Percentiles rank a stretch among this genome's conserved stretches.
Evolutionary conservation across 2,113 vertebrate genomes (phyloP).

Genomic region (Chionodraco myersi): DNA sequence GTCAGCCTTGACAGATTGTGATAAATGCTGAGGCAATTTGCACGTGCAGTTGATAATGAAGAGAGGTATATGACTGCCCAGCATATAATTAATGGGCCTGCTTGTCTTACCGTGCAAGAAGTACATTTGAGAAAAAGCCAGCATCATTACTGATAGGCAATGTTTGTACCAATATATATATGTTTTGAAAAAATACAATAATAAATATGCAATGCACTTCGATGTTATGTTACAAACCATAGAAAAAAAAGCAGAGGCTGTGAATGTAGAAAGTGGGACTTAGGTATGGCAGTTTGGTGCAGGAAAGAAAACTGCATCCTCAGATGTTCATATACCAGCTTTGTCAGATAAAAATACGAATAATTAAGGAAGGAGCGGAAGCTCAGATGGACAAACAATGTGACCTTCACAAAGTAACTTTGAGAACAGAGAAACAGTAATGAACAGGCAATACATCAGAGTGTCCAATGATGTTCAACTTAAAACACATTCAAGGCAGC

Average conservation of each 20-base stretch:
- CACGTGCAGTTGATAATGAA: conserved; percentile 4
- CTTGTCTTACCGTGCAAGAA: not conserved
- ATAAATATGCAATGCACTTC: not conserved
- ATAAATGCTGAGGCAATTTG: conserved; percentile 21
- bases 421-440: not conserved
- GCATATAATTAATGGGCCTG: not conserved
- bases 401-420: not conserved
- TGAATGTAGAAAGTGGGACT: conserved; percentile 42
- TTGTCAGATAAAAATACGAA: conserved; percentile 56
- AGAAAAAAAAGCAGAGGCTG: conserved; percentile 49
- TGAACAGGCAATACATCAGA: not conserved
- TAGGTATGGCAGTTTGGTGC: not conserved
- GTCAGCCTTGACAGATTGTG: conserved; percentile 15
- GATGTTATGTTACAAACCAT: conserved; percentile 56
- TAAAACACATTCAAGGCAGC: not conserved
- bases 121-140: not conserved
- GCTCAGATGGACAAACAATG: conserved; percentile 24
- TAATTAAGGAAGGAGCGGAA: conserved; percentile 20
- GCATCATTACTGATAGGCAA: not conserved
- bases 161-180: not conserved
- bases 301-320: not conserved
- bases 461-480: not conserved
- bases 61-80: not conserved
- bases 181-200: not conserved
- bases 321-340: conserved; percentile 54